Evolutionary conservation across 2,797 vertebrate genomes (phyloP).

Genomic region (Paguma larvata): DNA sequence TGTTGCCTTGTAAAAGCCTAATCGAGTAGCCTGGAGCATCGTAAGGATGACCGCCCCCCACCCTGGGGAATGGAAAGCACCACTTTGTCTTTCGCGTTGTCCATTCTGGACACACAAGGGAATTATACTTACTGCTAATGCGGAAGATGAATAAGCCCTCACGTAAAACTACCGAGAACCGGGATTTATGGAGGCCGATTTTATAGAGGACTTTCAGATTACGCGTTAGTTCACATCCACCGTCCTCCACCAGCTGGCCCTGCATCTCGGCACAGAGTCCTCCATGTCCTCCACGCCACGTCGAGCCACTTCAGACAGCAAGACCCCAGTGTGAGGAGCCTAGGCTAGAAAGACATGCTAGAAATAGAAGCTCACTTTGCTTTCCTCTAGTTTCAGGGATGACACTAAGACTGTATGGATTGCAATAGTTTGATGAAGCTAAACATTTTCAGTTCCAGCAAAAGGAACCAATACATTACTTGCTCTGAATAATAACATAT

Average conservation of each 20-base stretch:
- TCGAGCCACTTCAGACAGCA: neutral
- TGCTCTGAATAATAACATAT: neutral
- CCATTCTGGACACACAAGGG: constrained; percentile 46
- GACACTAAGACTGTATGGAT: neutral
- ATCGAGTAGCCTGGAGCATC: constrained; percentile 34
- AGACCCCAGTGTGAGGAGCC: neutral
- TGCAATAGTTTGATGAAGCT: neutral
- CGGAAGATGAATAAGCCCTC: neutral
- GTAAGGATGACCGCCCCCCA: neutral
- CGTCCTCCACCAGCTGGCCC: neutral
- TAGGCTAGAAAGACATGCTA: neutral
- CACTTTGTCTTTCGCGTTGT: constrained; percentile 46
- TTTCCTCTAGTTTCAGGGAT: neutral
- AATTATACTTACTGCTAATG: neutral
- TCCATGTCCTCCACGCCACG: neutral
- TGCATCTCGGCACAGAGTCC: neutral
- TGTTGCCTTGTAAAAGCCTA: constrained; percentile 58
- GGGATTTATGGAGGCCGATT: neutral
- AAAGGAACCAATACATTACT: neutral
- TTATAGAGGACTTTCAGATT: neutral
- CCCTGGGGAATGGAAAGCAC: neutral
- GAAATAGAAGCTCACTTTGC: neutral
- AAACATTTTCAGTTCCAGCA: neutral
- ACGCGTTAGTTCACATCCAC: neutral
- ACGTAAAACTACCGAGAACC: neutral